Base-by-base conservation (phyloP, 1,140 invertebrate genomes). In the Aphelenchoides avenae region DNA sequence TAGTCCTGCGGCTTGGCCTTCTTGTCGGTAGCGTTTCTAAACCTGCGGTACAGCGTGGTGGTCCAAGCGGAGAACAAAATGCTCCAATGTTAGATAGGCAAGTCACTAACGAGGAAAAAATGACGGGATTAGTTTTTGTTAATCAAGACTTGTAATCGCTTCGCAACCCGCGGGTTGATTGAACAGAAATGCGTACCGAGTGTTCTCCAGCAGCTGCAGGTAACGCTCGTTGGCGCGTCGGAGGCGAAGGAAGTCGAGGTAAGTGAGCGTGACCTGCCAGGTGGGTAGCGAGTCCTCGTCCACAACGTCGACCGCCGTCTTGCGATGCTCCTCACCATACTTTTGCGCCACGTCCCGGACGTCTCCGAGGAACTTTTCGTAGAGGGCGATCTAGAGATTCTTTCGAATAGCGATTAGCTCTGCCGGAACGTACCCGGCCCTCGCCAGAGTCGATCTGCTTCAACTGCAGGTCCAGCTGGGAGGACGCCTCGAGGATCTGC, bases 251-350 rank as follows among this genome's bases (percentile, higher is more conserved):
- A 44, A 44, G 42, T 44, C 42, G 13, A 44, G 15, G 15, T 44
- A 44, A 39, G 39, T 34, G 42, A 13, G 13, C 11, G 39, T 34
- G 13, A 34, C 39, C 15, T 44, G 42, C 42, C 42, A 44, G n/a
- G n/a, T n/a, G n/a, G n/a, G n/a, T n/a, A n/a, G n/a, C 11, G 13
- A 18, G 15, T 50, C 53, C 39, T 50, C n/a, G 3, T 50, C 13
- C n/a, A 49, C 48, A n/a, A 49, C 39, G 20, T 24, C 48, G 13
- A 43, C 39, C 27, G 44, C 53, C 13, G 13, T 50, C 27, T 51
- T 50, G 15, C n/a, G 39, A 15, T 50, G 44, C 44, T 50, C 48
- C 3, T 46, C 39, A 3, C 53, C 53, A 1, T 18, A 46, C 48
- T 50, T 46, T 53, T 50, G 48, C 20, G 53, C 13, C 20, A 34